Base-by-base conservation (phyloP, 2,113 vertebrate genomes). In the Urocolius indicus region DNA sequence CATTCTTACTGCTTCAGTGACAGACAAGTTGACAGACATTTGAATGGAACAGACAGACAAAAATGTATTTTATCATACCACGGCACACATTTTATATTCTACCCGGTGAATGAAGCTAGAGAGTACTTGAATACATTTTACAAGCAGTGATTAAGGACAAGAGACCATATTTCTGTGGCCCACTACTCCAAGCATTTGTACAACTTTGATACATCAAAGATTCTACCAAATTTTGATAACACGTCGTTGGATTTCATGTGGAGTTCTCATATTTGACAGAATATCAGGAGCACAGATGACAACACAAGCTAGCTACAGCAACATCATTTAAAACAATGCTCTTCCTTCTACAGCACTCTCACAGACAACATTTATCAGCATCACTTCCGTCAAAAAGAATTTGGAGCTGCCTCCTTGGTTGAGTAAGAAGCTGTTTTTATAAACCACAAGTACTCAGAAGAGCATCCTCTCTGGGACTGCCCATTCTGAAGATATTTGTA, bases 161-260 rank as follows among this genome's bases (percentile, higher is more conserved):
- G 73, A 93, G 59, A 87, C 26, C 59, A 27, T 20, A 75, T 74
- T 92, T 61, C 86, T 36, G 54, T 84, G 86, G 93, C 76, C 80
- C 68, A 0, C 81, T 94, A 94, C 94, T 96, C 96, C 95, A 97
- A 96, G 84, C 87, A 97, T 58, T 95, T 95, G 72, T 93, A 95
- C 5, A 93, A 10, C 71, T 69, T 95, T 86, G 92, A 95, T 51
- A 54, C 76, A 73, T 65, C 62, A 73, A 79, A 75, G 62, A 46
- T 91, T 72, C 65, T 75, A 77, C 34, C 34, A 68, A 80, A 81
- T 77, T 68, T 19, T 75, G 43, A 93, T 23, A 72, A 3, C 4
- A 17, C 10, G 74, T 9, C 10, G 74, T 9, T 69, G 93, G 85
- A 89, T 94, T 91, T 94, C 30, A 59, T 2, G 38, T 72, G 77